Evolutionary conservation across 2,113 vertebrate species (phyloP).

Genomic region (Halichoerus grypus): DNA sequence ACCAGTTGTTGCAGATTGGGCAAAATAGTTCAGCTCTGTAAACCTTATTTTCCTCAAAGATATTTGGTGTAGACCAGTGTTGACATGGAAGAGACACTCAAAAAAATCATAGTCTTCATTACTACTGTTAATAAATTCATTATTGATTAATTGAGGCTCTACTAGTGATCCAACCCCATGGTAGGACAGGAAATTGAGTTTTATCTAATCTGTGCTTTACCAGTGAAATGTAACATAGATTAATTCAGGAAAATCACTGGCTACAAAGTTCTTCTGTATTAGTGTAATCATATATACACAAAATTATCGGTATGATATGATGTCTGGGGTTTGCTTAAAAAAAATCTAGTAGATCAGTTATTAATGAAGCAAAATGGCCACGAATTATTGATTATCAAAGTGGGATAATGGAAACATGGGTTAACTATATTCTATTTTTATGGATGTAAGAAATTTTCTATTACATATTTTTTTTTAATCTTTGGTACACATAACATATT

Average conservation of each 20-base stretch:
- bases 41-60: background rate
- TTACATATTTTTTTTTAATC: background rate
- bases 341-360: background rate
- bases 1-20: background rate
- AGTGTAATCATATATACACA: background rate
- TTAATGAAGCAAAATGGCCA: background rate
- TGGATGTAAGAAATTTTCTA: background rate
- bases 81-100: background rate
- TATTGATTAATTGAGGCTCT: background rate
- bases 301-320: background rate
- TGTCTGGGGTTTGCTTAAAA: background rate
- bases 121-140: background rate
- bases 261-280: background rate
- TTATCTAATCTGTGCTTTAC: background rate
- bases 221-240: background rate
- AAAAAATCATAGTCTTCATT: background rate
- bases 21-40: background rate
- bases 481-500: background rate
- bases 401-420: background rate
- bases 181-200: background rate
- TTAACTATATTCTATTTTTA: background rate
- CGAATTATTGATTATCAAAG: background rate
- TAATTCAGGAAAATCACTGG: background rate
- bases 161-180: accelerated
- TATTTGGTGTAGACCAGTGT: background rate